Base-by-base conservation (phyloP, 2,797 vertebrate genomes). In the Sebastes baramenuke region DNA sequence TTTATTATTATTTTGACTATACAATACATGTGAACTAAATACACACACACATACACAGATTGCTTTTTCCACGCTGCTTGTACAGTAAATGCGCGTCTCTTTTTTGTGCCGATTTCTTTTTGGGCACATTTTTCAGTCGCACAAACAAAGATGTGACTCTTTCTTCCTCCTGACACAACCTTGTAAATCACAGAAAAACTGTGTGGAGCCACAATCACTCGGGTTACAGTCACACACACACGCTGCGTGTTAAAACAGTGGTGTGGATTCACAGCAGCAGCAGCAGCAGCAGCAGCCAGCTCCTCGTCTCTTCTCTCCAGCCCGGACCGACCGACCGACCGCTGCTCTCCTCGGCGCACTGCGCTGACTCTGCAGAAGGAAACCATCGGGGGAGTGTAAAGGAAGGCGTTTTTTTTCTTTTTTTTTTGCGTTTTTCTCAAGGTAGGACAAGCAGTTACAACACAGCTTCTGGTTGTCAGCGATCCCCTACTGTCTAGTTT, bases 291-390 rank as follows among this genome's bases (percentile, higher is more conserved):
- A 38, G 36, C 36, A 92, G 88, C 87, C 38, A 42, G 13, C 38
- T 42, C 38, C 38, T 42, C 38, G 38, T 42, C 87, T 89, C 92
- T 86, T 90, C 89, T 81, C 84, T 78, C 66, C 77, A 85, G 84
- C 88, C 79, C 88, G 83, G 88, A 88, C 85, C 79, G 80, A 88
- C 88, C 86, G 85, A 88, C 85, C 79, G 80, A 88, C 88, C 86
- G 86, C 89, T 86, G 89, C 90, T 85, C 85, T 85, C 46, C 81
- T 59, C 90, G 86, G 92, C 90, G 82, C 86, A 77, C 91, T 73
- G 88, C 89, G 92, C 93, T 94, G 90, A 93, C 92, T 95, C 92
- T 74, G 94, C 93, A 94, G 70, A 85, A 92, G 90, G 88, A 91
- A 93, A 81, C 32, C 92, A 91, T 72, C 91, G 90, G 90, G 92